Evolutionary conservation across 2,888 invertebrate species (phyloP), one percentile per base, ranked within the genome.

Genomic region (Meloe dianella): DNA sequence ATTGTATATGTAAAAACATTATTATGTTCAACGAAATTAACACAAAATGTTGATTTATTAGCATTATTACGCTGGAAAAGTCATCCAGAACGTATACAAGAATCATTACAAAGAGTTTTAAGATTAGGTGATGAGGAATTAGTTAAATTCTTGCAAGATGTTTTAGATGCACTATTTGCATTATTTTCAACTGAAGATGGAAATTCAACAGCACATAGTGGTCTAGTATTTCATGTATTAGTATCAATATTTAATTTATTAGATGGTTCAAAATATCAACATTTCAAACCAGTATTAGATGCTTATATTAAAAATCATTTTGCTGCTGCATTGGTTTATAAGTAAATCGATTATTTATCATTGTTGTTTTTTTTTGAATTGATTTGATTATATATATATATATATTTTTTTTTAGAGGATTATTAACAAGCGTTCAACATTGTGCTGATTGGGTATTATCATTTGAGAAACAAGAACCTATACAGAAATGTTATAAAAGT

Each of bases 251-350:
- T 97, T 83, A 94, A 93, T 80, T 85, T 96, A 22, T 85, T 97
- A 67, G 94, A 96, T 77, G 95, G 96, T 78, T 91, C 90, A 64
- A 93, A 96, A 77, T 97, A 96, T 84, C 95, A 96, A 80, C 96
- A 97, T 80, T 97, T 97, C 83, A 92, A 94, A 74, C 95, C 96
- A 0, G 96, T 97, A 0, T 90, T 97, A 83, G 96, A 97, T 78
- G 94, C 94, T 0, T 98, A 98, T 80, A 96, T 97, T 62, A 92
- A 93, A 74, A 93, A 94, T 73, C 96, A 96, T 82, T 97, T 98
- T 85, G 95, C 97, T 0, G 96, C 96, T 0, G 95, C 97, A 0
- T 86, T 97, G 14, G 97, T 97, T 20, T 96, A 97, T 85, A 96
- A 95, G 93, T 93, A 84, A 85, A 89, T 84, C n/a, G n/a, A n/a